A percentile compares a stretch with the other conserved stretches of the same genome.
Evolutionary conservation across 2,888 invertebrate genomes (phyloP).

Genomic region (Epistrophe grossulariae): DNA sequence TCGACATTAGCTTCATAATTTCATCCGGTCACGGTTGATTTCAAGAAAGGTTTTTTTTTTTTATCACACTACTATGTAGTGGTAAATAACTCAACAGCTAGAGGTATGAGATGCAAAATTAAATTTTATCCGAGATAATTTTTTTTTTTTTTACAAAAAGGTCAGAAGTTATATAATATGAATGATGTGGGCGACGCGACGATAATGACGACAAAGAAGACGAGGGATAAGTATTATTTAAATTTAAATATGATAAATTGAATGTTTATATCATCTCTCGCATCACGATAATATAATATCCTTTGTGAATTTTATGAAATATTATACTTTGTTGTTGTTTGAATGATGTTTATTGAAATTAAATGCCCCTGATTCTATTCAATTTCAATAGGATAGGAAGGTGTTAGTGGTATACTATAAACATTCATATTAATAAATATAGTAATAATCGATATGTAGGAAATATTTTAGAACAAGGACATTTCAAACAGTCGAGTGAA

Average conservation of each 20-base stretch:
- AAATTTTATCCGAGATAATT: not conserved
- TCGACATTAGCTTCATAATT: too few relatives aligned
- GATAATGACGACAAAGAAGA: not conserved
- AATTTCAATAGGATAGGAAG: not conserved
- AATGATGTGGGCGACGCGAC: not conserved
- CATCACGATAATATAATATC: slow-evolving; percentile 15
- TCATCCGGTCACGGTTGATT: too few relatives aligned
- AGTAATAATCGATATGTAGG: not conserved
- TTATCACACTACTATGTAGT: too few relatives aligned
- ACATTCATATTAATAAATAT: not conserved
- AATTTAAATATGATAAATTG: slow-evolving; percentile 31
- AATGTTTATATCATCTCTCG: slow-evolving; percentile 54
- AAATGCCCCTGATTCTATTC: not conserved
- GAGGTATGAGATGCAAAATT: not conserved
- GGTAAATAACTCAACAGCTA: too few relatives aligned
- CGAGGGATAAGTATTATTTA: not conserved
- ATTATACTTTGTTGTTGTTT: slow-evolving; percentile 12
- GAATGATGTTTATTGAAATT: not conserved
- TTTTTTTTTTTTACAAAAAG: not conserved
- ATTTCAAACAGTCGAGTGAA: slow-evolving; percentile 15
- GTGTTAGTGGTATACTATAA: not conserved
- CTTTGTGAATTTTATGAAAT: slow-evolving; percentile 28
- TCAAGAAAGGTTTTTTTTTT: too few relatives aligned
- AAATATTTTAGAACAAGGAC: slow-evolving; percentile 21
- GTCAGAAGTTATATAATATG: not conserved